phyloP scores from a whole-genome alignment of 1,140 invertebrate species.

The Pogonomyrmex californicus region DNA sequence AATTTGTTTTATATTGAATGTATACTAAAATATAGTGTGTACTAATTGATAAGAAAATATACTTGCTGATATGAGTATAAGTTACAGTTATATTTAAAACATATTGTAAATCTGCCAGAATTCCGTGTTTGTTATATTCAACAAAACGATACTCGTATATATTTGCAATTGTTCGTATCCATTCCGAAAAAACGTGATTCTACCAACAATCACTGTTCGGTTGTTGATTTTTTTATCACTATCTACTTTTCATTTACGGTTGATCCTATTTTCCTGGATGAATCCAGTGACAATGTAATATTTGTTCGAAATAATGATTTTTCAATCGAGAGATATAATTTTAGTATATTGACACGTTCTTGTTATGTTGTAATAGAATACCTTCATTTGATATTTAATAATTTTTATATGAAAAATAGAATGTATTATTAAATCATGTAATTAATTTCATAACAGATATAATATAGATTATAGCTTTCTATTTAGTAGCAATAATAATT shows the following conservation, averaged over 20 bases:
- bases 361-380: neutral
- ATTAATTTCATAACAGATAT: neutral
- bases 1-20: neutral
- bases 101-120: slow-evolving; percentile 25
- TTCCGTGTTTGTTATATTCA: slow-evolving; percentile 31
- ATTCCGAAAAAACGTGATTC: slow-evolving; percentile 51
- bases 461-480: neutral
- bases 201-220: slow-evolving; percentile 5
- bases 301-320: slow-evolving; percentile 36
- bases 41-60: neutral
- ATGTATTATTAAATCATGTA: slow-evolving; percentile 15
- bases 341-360: neutral
- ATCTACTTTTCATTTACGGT: slow-evolving; percentile 24
- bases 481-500: neutral
- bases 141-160: slow-evolving; percentile 30
- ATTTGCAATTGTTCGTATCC: slow-evolving; percentile 45
- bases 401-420: neutral
- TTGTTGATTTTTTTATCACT: slow-evolving; percentile 54
- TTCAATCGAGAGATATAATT: slow-evolving; percentile 16
- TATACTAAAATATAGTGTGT: neutral
- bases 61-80: neutral
- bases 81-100: slow-evolving; percentile 29
- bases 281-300: slow-evolving; percentile 23
- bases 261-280: slow-evolving; percentile 36
- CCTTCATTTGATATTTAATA: slow-evolving; percentile 16